A percentile compares a stretch with the other conserved stretches of the same genome.
Evolutionary conservation across 2,797 vertebrate species (phyloP).

Genomic region (Microctenopoma stevenorrisi): DNA sequence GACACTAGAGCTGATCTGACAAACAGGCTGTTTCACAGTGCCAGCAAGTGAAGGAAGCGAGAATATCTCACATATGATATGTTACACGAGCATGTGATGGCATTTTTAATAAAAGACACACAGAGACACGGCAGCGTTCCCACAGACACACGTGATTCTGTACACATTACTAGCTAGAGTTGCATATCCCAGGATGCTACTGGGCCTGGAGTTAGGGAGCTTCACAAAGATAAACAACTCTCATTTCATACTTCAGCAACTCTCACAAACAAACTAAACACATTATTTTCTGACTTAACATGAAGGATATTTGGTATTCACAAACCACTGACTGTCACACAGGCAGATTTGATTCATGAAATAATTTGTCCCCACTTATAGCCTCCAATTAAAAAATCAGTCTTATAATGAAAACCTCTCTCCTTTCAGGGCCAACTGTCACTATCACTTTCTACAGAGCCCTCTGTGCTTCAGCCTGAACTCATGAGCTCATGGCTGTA

Average conservation of each 20-base stretch:
- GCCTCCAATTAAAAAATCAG: conserved; percentile 43
- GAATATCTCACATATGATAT: conserved; percentile 14
- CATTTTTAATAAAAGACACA: conserved; percentile 38
- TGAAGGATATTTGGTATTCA: conserved; percentile 50
- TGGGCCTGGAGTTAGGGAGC: conserved; percentile 52
- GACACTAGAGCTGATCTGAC: conserved; percentile 49
- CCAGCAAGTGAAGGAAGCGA: conserved; percentile 26
- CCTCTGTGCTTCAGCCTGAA: conserved; percentile 9
- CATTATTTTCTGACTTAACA: conserved; percentile 33
- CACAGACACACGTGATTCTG: conserved; percentile 17
- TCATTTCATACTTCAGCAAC: conserved; percentile 75
- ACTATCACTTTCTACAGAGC: conserved; percentile 2
- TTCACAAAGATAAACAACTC: conserved; percentile 71
- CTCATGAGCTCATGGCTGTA: not conserved
- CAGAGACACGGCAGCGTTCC: conserved; percentile 9
- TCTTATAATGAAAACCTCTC: conserved; percentile 29
- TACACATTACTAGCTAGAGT: conserved; percentile 51
- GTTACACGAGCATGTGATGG: conserved; percentile 12
- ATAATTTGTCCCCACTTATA: conserved; percentile 54
- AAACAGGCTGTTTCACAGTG: conserved; percentile 32
- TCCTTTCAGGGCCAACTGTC: conserved; percentile 29
- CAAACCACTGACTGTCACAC: conserved; percentile 46
- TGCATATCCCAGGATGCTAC: conserved; percentile 64
- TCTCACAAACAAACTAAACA: conserved; percentile 18
- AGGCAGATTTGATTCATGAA: conserved; percentile 46